phyloP scores from a whole-genome alignment of 2,113 vertebrate genomes.

The Sapayoa aenigma region DNA sequence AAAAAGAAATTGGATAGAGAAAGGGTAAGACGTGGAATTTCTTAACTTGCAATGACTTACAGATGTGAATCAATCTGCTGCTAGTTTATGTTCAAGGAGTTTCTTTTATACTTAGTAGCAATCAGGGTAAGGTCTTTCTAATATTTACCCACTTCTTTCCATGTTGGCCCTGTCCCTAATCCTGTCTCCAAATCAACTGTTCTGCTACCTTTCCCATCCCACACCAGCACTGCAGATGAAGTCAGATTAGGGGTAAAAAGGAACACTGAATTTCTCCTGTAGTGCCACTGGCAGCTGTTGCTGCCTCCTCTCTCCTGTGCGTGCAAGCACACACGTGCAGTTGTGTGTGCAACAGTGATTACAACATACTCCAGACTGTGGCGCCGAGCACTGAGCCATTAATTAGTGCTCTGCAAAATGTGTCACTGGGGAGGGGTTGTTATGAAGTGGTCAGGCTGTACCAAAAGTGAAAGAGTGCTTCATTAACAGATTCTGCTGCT shows the following conservation, averaged over 20 bases:
- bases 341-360: not conserved
- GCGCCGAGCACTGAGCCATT: not conserved
- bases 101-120: not conserved
- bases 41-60: not conserved
- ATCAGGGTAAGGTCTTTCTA: not conserved
- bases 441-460: constrained; percentile 33
- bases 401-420: constrained; percentile 24
- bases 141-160: not conserved
- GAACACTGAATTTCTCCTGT: not conserved
- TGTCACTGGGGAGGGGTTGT: constrained; percentile 21
- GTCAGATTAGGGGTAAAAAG: not conserved
- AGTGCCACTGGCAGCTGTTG: not conserved
- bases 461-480: constrained; percentile 24
- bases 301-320: not conserved
- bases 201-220: not conserved
- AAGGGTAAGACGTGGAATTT: constrained; percentile 77
- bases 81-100: not conserved
- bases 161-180: not conserved
- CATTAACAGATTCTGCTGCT: constrained; percentile 31
- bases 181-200: not conserved
- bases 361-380: not conserved
- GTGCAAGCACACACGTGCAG: not conserved
- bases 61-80: not conserved
- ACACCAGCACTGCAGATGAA: not conserved
- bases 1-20: constrained; percentile 95